These are phyloP conservation scores for Telenomus remus DNA, from an alignment of 1,140 invertebrate species.

Conservation along the genomic window DNA sequence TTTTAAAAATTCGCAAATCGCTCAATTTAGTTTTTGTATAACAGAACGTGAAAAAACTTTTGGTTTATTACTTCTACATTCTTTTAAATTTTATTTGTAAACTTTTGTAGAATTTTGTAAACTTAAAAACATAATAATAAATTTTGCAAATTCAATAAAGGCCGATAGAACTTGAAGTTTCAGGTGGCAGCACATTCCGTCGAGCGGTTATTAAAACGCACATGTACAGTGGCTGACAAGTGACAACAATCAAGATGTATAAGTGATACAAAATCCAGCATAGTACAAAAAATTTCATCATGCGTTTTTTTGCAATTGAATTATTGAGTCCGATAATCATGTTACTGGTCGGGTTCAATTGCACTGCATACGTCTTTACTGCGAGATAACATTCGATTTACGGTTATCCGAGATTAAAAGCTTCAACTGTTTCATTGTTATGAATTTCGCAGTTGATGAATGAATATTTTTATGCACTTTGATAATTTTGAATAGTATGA, in stretches of 20 bases:
- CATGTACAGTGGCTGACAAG: background rate
- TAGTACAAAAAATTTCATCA: slow-evolving; percentile 1
- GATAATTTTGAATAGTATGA: too few species aligned
- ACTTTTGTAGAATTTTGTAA: too few species aligned
- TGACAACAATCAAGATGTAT: background rate
- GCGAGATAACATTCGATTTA: background rate
- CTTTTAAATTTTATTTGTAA: too few species aligned
- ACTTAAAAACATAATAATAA: too few species aligned
- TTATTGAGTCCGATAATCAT: background rate
- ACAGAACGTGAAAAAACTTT: too few species aligned
- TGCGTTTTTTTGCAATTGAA: background rate
- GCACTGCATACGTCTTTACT: background rate
- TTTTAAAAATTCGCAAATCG: too few species aligned
- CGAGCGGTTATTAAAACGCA: background rate
- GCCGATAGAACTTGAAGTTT: background rate
- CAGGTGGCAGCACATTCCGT: background rate
- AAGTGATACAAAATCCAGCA: background rate
- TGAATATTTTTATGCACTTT: too few species aligned
- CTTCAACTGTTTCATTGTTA: slow-evolving; percentile 5
- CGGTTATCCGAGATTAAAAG: background rate
- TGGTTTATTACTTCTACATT: too few species aligned
- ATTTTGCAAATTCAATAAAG: too few species aligned
- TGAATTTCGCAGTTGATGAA: background rate
- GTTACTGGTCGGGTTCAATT: background rate
- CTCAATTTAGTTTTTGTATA: too few species aligned